Percentiles rank a stretch among this genome's conserved stretches.
Evolutionary conservation across 1,140 invertebrate genomes (phyloP).

Genomic region (Akabosia matsudoensis): DNA sequence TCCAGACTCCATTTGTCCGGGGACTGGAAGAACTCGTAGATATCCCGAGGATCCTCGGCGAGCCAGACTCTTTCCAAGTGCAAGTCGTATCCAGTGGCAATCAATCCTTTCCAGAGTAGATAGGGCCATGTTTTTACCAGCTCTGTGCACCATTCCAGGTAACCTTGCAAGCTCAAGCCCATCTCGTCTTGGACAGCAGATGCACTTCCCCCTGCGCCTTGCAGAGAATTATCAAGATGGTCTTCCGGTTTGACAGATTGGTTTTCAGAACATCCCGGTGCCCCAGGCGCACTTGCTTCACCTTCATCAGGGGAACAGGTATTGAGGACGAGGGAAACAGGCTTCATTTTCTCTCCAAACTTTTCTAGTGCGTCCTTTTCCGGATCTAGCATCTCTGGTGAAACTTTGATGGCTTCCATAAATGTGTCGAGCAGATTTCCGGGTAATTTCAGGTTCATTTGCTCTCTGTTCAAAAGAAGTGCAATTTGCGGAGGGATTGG

Average conservation of each 20-base stretch:
- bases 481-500: neutral
- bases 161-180: neutral
- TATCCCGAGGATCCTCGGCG: neutral
- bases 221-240: no score
- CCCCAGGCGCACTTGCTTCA: no score
- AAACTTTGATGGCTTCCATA: neutral
- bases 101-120: slow-evolving; percentile 5
- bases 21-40: neutral
- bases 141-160: slow-evolving; percentile 11
- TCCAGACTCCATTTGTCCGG: slow-evolving; percentile 7
- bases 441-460: neutral
- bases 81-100: slow-evolving; percentile 18
- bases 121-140: neutral
- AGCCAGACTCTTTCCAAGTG: slow-evolving; percentile 20
- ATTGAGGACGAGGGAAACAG: neutral
- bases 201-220: no score
- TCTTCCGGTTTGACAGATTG: no score
- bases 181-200: neutral
- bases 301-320: neutral
- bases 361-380: slow-evolving; percentile 20
- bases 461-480: neutral
- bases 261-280: no score
- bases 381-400: neutral
- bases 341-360: slow-evolving; percentile 14
- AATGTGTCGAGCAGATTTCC: neutral